Percentiles rank a stretch among this genome's conserved stretches.
Conservation (phyloP, 2,888 invertebrate species). For the Zaprionus lineosus region DNA sequence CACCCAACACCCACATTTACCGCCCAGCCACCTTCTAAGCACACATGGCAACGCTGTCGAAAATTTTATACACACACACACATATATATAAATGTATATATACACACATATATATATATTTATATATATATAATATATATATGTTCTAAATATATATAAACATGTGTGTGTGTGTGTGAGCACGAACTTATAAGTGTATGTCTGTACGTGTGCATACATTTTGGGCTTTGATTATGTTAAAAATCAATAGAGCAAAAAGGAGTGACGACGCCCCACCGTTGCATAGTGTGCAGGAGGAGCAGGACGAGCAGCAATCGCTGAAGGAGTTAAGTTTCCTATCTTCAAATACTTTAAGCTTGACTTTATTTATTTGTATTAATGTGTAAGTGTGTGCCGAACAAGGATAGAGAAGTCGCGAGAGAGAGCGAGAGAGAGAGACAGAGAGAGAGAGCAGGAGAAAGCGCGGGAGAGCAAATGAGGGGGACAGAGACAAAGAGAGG, state of each 20-base stretch:
- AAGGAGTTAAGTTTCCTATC: slow-evolving; percentile 17
- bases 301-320: slow-evolving; percentile 2
- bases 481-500: slow-evolving; percentile 7
- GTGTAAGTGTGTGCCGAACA: slow-evolving; percentile 10
- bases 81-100: slow-evolving; percentile 1
- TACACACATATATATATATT: slow-evolving; percentile 1
- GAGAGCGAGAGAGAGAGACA: slow-evolving; percentile 2
- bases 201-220: slow-evolving; percentile 63
- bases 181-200: slow-evolving; percentile 39
- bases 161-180: slow-evolving; percentile 25
- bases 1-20: slow-evolving; percentile 38
- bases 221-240: slow-evolving; percentile 80
- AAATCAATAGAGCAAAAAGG: slow-evolving; percentile 82
- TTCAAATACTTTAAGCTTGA: slow-evolving; percentile 42
- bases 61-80: slow-evolving; percentile 17
- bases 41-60: slow-evolving; percentile 54
- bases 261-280: slow-evolving; percentile 59
- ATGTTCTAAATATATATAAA: slow-evolving; percentile 6
- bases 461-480: no score
- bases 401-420: slow-evolving; percentile 5
- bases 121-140: neutral
- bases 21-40: slow-evolving; percentile 40
- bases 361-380: slow-evolving; percentile 18
- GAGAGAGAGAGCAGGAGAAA: slow-evolving; percentile 14
- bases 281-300: slow-evolving; percentile 7